Conservation (phyloP, 2,797 vertebrate genomes). For the Semotilus atromaculatus region DNA sequence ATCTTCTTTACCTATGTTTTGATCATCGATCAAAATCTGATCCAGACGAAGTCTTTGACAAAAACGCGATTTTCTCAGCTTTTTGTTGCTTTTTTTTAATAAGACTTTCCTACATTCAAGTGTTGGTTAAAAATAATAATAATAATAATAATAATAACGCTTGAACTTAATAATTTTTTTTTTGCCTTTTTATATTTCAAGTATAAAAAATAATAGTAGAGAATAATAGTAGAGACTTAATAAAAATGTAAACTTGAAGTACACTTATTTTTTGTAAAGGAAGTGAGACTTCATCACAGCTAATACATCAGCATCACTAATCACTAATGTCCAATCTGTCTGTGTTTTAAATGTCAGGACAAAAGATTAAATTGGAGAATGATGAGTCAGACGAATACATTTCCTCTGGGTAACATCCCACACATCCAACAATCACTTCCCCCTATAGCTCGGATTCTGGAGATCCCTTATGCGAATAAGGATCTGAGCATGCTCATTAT, state of each 20-base stretch:
- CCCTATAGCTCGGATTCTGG: slow-evolving; percentile 79
- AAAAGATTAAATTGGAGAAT: slow-evolving; percentile 81
- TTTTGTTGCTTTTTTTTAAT: too few species aligned
- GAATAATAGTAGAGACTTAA: neutral
- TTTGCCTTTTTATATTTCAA: too few species aligned
- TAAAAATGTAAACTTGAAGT: neutral
- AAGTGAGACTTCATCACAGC: neutral
- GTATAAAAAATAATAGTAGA: too few species aligned
- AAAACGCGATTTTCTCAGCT: too few species aligned
- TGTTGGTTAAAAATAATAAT: too few species aligned
- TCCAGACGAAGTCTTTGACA: too few species aligned
- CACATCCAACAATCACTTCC: accelerated
- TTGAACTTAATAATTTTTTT: too few species aligned
- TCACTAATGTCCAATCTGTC: neutral
- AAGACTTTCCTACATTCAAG: too few species aligned
- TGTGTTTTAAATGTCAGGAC: slow-evolving; percentile 22
- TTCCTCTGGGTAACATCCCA: slow-evolving; percentile 73
- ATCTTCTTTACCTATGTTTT: too few species aligned
- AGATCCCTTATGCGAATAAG: slow-evolving; percentile 80
- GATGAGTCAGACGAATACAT: slow-evolving; percentile 80
- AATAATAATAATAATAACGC: too few species aligned
- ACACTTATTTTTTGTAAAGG: neutral
- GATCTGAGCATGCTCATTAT: slow-evolving; percentile 88
- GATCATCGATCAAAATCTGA: too few species aligned
- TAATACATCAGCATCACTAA: neutral